phyloP scores from a whole-genome alignment of 64 coral and sea anemone species.

The Pachyseris speciosa region DNA sequence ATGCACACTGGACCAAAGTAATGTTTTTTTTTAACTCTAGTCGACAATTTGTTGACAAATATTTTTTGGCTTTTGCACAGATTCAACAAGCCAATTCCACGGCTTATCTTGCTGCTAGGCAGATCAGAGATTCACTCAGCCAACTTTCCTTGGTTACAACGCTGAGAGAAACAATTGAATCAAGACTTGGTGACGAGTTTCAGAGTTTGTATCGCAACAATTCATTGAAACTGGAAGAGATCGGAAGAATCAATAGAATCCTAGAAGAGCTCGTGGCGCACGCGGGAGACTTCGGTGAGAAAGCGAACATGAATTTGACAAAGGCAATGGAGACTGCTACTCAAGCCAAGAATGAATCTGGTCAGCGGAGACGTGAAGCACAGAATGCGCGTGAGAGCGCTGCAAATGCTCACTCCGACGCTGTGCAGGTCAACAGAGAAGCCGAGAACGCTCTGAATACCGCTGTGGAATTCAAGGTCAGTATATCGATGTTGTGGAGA shows the following conservation, averaged over 20 bases:
- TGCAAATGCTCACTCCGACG: conserved; percentile 11
- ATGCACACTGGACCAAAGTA: background rate
- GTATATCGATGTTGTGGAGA: background rate
- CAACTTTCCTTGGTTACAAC: conserved; percentile 30
- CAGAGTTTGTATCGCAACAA: conserved; percentile 63
- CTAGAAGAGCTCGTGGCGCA: conserved; percentile 18
- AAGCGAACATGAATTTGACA: conserved; percentile 39
- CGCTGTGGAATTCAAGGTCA: conserved; percentile 76
- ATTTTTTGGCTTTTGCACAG: conserved; percentile 34
- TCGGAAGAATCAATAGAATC: conserved; percentile 33
- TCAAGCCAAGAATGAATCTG: conserved; percentile 29
- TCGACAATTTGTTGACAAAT: background rate
- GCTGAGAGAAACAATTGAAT: conserved; percentile 41
- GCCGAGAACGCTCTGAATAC: conserved; percentile 33
- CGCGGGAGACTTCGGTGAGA: background rate
- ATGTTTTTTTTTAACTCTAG: background rate
- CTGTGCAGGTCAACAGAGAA: background rate
- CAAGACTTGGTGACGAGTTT: conserved; percentile 65
- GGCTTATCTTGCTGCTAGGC: conserved; percentile 64
- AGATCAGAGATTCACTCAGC: conserved; percentile 63
- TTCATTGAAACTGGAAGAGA: conserved; percentile 49
- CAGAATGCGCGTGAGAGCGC: conserved; percentile 49
- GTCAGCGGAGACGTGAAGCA: conserved; percentile 59
- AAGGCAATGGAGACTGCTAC: conserved; percentile 36
- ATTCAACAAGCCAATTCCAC: conserved; percentile 86